Percentiles rank a stretch among this genome's conserved stretches.
Conservation (phyloP, 1,140 invertebrate genomes). For the Philaenus spumarius region DNA sequence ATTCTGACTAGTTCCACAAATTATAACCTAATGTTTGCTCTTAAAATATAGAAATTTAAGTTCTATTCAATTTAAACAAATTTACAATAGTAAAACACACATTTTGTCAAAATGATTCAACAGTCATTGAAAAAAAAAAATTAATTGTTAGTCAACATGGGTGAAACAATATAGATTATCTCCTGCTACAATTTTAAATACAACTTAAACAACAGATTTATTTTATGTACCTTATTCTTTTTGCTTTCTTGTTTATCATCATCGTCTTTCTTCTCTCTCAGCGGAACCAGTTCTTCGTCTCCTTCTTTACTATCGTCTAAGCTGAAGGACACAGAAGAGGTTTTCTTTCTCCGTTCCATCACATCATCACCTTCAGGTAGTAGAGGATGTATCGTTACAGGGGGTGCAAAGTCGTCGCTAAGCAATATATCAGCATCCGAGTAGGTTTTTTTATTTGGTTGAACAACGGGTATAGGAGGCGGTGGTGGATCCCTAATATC, state of each 20-base stretch:
- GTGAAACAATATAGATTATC: no score
- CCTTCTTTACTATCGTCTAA: slow-evolving; percentile 45
- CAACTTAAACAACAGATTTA: no score
- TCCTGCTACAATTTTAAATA: neutral
- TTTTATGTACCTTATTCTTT: slow-evolving; percentile 42
- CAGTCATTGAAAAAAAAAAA: no score
- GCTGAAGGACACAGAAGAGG: slow-evolving; percentile 66
- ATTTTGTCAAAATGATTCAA: no score
- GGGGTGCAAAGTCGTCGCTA: slow-evolving; percentile 64
- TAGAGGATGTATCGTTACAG: slow-evolving; percentile 52
- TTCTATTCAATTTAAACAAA: no score
- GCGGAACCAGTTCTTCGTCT: slow-evolving; percentile 31
- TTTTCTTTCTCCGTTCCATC: slow-evolving; percentile 52
- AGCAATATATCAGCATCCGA: slow-evolving; percentile 79
- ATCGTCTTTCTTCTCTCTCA: slow-evolving; percentile 34
- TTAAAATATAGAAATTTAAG: no score
- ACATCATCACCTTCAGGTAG: slow-evolving; percentile 41
- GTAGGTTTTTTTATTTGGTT: slow-evolving; percentile 47
- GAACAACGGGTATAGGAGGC: slow-evolving; percentile 45
- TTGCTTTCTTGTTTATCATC: slow-evolving; percentile 46
- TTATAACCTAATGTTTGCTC: no score
- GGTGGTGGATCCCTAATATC: slow-evolving; percentile 62
- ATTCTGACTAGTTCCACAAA: no score
- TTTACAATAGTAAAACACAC: no score
- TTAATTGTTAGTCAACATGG: no score